Evolutionary conservation across 2,113 vertebrate genomes (phyloP).

Genomic region (Rattus norvegicus): GRCr8 NC_086029.1:56091501-56092000

Average conservation of each 20-base stretch:
- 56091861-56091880: neutral
- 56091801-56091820: neutral
- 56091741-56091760: neutral
- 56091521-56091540: neutral
- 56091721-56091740: too few relatives aligned
- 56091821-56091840: neutral
- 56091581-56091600: neutral
- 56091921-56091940: neutral
- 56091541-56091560: neutral
- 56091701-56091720: neutral
- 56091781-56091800: neutral
- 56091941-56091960: neutral
- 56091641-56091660: neutral
- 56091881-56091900: too few relatives aligned
- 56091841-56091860: neutral
- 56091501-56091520: neutral
- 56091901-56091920: neutral
- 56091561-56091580: neutral
- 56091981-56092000: neutral
- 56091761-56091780: neutral
- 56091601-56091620: neutral
- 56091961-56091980: neutral
- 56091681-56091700: neutral
- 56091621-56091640: neutral
- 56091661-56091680: neutral